Base-by-base conservation (phyloP, 37 sponge, comb jelly and placozoan genomes). In the Theonella swinhoei region DNA sequence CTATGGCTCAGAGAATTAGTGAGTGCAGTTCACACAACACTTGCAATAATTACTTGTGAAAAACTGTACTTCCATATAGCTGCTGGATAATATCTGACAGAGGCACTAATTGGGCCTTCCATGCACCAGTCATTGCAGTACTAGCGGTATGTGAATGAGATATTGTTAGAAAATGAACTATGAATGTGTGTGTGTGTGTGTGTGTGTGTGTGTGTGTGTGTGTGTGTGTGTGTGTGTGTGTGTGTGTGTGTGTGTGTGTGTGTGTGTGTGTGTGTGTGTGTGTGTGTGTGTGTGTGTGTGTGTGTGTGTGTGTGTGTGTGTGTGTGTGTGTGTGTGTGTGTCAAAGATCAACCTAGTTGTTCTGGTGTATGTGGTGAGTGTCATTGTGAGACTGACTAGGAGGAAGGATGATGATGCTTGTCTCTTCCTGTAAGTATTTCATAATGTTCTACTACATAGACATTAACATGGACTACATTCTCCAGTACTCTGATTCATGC, bases 1-100 rank as follows among this genome's bases (percentile, higher is more conserved):
- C 78, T 93, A 93, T 39, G 94, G 94, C 85, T 79, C 81, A 14
- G 22, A 64, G 39, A 60, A 79, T 47, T 83, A 72, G 91, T 91
- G 64, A 82, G 91, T 77, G 4, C 26, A 17, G 11, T 39, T 62
- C 26, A 26, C 39, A 35, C 28, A 20, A 7, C 32, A 71, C 40
- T 38, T 33, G 72, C 39, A 39, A 23, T 71, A 8, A 11, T 4
- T 36, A 8, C 8, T 22, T 64, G 24, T 39, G 68, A 42, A 33
- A 23, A 7, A 5, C 34, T n/a, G 4, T 0, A 73, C 3, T 65
- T 2, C 5, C 42, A 34, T 64, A 54, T 36, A 91, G 91, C 28
- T 91, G 91, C 60, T 91, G 91, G 91, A 91, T 91, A 62, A 86
- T 77, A 1, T 25, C 37, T 1, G 83, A 58, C 24, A 39, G 68